phyloP scores from a whole-genome alignment of 2,797 vertebrate species.

The Lutjanus argentimaculatus region DNA sequence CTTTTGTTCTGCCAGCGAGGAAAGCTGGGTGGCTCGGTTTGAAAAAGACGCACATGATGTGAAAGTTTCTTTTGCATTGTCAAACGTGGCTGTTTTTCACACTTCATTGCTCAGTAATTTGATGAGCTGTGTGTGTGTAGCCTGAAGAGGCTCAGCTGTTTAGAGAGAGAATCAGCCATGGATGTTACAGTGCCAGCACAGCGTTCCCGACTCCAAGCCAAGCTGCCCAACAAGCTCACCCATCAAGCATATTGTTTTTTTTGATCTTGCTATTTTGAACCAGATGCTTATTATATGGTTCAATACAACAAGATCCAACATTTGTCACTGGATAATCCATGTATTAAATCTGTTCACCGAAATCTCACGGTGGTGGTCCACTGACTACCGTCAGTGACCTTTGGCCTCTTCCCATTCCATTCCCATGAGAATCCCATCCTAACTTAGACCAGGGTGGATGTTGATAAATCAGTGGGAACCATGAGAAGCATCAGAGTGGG shows the following conservation, averaged over 20 bases:
- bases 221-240: conserved; percentile 24
- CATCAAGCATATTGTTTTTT: conserved; percentile 20
- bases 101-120: conserved; percentile 62
- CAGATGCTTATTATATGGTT: conserved; percentile 17
- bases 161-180: conserved; percentile 30
- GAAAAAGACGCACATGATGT: conserved; percentile 22
- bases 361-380: neutral
- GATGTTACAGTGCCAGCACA: conserved; percentile 44
- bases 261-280: conserved; percentile 2
- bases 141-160: conserved; percentile 64
- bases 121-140: conserved; percentile 47
- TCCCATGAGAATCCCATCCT: no score
- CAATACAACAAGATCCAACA: neutral
- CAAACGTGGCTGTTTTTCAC: conserved; percentile 51
- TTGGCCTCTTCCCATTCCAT: neutral
- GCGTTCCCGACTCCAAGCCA: conserved; percentile 13
- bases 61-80: conserved; percentile 52
- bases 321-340: neutral
- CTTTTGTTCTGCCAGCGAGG: conserved; percentile 40
- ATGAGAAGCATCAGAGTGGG: no score
- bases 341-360: neutral
- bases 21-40: conserved; percentile 26
- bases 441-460: no score
- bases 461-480: no score
- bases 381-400: neutral